These are phyloP conservation scores for Oceanodroma tethys DNA, from an alignment of 2,113 vertebrate species.

Conservation along the genomic window DNA sequence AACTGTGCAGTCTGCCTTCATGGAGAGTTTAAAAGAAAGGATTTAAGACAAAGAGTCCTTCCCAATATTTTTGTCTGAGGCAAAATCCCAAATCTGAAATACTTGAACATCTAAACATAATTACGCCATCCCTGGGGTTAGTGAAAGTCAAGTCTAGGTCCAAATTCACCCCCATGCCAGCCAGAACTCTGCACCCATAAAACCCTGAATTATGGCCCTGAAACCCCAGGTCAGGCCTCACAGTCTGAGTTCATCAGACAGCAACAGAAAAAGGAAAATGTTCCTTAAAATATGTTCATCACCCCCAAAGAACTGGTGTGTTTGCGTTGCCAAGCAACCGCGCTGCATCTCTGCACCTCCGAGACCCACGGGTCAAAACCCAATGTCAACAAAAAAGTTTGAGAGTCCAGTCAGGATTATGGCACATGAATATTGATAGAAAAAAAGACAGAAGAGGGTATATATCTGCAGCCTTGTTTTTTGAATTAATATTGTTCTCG, in stretches of 20 bases:
- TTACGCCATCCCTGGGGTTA: not conserved
- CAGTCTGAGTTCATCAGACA: not conserved
- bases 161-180: not conserved
- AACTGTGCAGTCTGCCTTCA: not conserved
- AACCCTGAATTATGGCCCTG: not conserved
- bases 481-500: not conserved
- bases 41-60: not conserved
- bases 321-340: slow-evolving; percentile 8
- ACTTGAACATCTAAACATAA: not conserved
- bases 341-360: not conserved
- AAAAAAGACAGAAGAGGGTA: not conserved
- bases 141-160: not conserved
- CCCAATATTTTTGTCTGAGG: not conserved
- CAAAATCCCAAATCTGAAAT: not conserved
- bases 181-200: not conserved
- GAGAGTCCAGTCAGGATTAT: not conserved
- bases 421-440: not conserved
- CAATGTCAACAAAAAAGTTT: slow-evolving; percentile 2
- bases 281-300: not conserved
- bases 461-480: not conserved
- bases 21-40: not conserved
- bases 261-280: not conserved
- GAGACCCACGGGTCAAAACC: not conserved
- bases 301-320: not conserved
- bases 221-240: not conserved